Conservation (phyloP, 2,113 vertebrate genomes). For the Saimiri boliviensis region DNA sequence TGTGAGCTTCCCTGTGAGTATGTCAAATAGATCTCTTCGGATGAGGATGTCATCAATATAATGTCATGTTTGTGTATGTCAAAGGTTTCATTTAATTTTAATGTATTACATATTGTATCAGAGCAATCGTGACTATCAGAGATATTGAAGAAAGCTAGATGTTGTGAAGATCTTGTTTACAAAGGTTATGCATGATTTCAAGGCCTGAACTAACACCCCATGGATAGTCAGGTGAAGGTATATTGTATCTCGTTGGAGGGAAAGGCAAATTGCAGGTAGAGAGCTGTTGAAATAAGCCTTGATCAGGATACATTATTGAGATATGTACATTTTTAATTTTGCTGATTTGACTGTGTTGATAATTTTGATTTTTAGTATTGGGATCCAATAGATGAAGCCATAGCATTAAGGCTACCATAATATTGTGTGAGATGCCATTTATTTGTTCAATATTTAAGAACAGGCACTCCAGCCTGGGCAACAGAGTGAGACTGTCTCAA, state of each 20-base stretch:
- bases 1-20: not conserved
- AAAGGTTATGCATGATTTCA: not conserved
- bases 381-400: not conserved
- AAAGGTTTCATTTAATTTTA: not conserved
- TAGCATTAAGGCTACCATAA: not conserved
- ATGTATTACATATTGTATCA: not conserved
- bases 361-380: not conserved
- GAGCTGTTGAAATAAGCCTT: not conserved
- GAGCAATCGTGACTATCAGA: not conserved
- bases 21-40: not conserved
- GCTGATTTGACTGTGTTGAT: not conserved
- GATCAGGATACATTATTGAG: not conserved
- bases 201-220: not conserved
- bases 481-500: too few species aligned
- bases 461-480: too few species aligned
- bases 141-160: not conserved
- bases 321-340: not conserved
- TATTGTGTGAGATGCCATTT: not conserved
- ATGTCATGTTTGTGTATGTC: not conserved
- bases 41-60: not conserved
- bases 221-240: not conserved
- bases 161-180: not conserved
- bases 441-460: not conserved
- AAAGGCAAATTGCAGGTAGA: not conserved
- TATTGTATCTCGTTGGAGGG: not conserved